These are phyloP conservation scores for Squalus acanthias DNA, from an alignment of 2,797 vertebrate genomes.

Conservation along the genomic window DNA sequence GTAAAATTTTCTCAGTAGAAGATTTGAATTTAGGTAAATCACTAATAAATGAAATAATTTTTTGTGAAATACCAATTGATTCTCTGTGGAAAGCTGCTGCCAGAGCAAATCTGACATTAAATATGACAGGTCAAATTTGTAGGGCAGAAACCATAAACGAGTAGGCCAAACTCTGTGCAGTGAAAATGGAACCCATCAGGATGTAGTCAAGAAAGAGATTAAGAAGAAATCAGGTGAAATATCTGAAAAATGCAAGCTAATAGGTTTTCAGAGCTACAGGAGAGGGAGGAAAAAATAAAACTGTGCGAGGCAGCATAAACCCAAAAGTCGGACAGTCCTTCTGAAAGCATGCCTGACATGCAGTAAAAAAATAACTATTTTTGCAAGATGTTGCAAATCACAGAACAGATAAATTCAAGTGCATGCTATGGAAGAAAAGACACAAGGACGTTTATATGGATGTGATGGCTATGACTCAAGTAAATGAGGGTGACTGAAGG, in stretches of 20 bases:
- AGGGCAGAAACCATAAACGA: background rate
- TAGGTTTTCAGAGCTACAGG: background rate
- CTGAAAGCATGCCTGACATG: background rate
- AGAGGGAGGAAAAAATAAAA: background rate
- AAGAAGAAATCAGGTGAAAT: background rate
- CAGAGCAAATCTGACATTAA: conserved; percentile 11
- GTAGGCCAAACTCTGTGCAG: background rate
- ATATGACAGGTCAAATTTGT: background rate
- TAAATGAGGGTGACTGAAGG: background rate
- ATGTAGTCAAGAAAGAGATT: background rate
- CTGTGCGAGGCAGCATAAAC: background rate
- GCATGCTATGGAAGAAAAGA: background rate
- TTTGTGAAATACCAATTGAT: background rate
- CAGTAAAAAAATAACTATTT: background rate
- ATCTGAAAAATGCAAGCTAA: background rate
- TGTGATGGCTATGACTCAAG: background rate
- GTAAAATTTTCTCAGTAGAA: background rate
- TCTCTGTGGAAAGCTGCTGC: background rate
- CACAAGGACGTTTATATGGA: background rate
- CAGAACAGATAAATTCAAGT: background rate
- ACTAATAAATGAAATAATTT: background rate
- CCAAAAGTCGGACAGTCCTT: background rate
- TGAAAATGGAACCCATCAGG: background rate
- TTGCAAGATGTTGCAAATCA: background rate
- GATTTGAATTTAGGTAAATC: background rate